Evolutionary conservation across 2,888 invertebrate species (phyloP).

Genomic region (Palloptera scutellata): DNA sequence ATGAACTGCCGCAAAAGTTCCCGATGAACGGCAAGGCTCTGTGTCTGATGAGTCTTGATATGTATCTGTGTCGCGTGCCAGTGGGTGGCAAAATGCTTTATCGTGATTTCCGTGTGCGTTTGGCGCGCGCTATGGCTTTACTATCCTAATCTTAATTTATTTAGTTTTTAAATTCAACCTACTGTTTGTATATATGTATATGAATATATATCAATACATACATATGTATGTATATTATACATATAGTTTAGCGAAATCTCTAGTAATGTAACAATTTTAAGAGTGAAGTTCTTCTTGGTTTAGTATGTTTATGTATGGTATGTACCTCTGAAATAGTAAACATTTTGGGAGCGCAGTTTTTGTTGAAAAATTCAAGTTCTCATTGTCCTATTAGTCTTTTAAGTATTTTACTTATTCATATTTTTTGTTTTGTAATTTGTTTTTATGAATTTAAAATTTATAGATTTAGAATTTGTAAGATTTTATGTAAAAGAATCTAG

Average conservation of each 20-base stretch:
- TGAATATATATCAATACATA: slow-evolving; percentile 1
- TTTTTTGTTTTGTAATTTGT: slow-evolving; percentile 29
- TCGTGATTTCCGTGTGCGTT: slow-evolving; percentile 74
- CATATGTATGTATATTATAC: slow-evolving; percentile 1
- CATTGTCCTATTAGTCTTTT: slow-evolving; percentile 34
- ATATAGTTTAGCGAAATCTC: slow-evolving; percentile 6
- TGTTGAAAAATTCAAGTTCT: slow-evolving; percentile 4
- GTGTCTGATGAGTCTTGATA: slow-evolving; percentile 78
- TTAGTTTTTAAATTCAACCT: too few relatives aligned
- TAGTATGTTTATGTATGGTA: slow-evolving; percentile 2
- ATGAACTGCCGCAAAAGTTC: slow-evolving; percentile 68
- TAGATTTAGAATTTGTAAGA: slow-evolving; percentile 1
- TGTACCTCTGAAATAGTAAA: background rate
- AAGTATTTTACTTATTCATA: slow-evolving; percentile 19
- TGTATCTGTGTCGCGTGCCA: slow-evolving; percentile 78
- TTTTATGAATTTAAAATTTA: slow-evolving; percentile 21
- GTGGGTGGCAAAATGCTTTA: slow-evolving; percentile 73
- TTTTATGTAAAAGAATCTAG: slow-evolving; percentile 16
- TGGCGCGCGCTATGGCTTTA: slow-evolving; percentile 74
- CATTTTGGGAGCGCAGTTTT: background rate
- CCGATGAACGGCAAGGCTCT: slow-evolving; percentile 84
- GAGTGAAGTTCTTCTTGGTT: background rate
- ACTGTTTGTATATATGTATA: background rate
- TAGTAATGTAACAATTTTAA: background rate
- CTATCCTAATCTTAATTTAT: slow-evolving; percentile 40